phyloP scores from a whole-genome alignment of 2,113 vertebrate species.

The Microtus montanus region DNA sequence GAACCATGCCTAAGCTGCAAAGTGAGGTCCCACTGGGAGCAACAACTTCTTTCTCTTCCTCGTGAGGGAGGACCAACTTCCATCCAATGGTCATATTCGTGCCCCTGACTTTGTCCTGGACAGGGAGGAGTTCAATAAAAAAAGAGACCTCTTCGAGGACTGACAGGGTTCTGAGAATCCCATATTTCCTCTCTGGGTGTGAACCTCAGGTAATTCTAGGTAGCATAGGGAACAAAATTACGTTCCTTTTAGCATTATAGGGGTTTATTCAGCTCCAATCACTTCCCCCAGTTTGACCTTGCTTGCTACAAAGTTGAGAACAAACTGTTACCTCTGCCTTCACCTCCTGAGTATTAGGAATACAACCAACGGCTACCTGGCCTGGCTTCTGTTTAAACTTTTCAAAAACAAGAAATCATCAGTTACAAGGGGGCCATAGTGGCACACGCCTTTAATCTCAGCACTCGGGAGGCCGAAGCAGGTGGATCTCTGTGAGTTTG shows the following conservation, averaged over 20 bases:
- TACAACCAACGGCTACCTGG: neutral
- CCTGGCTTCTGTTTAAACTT: neutral
- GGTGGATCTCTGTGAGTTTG: neutral
- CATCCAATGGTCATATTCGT: neutral
- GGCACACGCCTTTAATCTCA: neutral
- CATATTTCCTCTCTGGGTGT: neutral
- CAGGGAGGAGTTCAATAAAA: neutral
- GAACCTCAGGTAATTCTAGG: neutral
- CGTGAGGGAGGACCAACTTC: neutral
- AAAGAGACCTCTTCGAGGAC: neutral
- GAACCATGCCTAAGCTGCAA: neutral
- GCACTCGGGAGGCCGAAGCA: neutral
- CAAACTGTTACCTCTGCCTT: neutral
- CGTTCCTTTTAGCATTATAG: neutral
- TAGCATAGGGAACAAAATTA: neutral
- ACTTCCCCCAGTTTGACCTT: neutral
- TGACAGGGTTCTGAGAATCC: neutral
- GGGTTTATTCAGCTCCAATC: neutral
- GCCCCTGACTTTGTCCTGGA: neutral
- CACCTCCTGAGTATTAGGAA: neutral
- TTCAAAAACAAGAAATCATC: neutral
- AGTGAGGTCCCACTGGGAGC: neutral
- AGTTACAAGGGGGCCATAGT: neutral
- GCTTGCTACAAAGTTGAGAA: neutral
- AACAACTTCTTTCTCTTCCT: neutral